Evolutionary conservation across 2,797 vertebrate species (phyloP), one percentile per base, ranked within the genome.

Genomic region (Valencia hispanica): DNA sequence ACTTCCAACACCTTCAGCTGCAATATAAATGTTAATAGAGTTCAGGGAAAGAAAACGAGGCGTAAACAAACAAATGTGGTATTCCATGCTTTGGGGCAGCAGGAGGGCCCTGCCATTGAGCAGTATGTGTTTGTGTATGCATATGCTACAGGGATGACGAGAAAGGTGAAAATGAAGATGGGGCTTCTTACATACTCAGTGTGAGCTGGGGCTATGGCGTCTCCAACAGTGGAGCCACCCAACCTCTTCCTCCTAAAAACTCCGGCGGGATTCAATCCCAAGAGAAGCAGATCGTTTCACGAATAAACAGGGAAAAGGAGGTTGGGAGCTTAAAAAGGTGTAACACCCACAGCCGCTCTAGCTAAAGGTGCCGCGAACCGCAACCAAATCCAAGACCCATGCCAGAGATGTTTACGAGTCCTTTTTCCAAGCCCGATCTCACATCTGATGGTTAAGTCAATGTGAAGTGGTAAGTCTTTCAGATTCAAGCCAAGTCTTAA

Each of bases 21-120:
- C 94, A 95, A 96, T 96, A 96, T 95, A 95, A 96, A 96, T 96
- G 95, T 95, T 96, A 96, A 96, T 95, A 93, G 94, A 94, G 94
- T 94, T 94, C 94, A 95, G 94, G 89, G 88, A 87, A 93, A 90
- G 94, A 94, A 94, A 95, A 94, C 86, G 86, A 94, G 90, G 90
- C 92, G 91, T 94, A 95, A 95, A 95, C 94, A 95, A 95, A 95
- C 94, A 94, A 94, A 95, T 93, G 93, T 93, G 91, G 87, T 92
- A 90, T 92, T 93, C 93, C 91, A 90, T 91, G 92, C 88, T 93
- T 91, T 90, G 88, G 92, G 93, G 90, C 89, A 90, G 91, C 89
- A 74, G 91, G 89, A 89, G 91, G 86, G 88, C 87, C 82, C 89
- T 87, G 91, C 87, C 90, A 89, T 79, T 86, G 88, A 92, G 84